Percentiles rank a stretch among this genome's conserved stretches.
These are phyloP conservation scores for Gila robusta DNA, from an alignment of 2,797 vertebrate genomes.

Conservation along the genomic window DNA sequence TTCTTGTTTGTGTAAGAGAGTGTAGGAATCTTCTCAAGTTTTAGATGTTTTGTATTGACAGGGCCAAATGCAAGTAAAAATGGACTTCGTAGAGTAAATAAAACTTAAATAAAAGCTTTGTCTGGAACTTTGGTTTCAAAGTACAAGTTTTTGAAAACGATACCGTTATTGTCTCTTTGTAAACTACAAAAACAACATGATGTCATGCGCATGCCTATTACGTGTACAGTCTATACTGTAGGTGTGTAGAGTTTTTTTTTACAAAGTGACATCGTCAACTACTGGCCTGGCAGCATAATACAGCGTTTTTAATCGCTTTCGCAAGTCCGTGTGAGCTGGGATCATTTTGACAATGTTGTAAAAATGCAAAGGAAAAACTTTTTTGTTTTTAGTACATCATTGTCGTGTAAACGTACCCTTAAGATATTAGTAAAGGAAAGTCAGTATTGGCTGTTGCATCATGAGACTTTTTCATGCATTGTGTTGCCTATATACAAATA, in stretches of 20 bases:
- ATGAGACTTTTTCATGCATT: neutral
- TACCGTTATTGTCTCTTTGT: neutral
- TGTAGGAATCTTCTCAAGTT: neutral
- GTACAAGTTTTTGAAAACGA: neutral
- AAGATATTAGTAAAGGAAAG: neutral
- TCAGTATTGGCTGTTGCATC: neutral
- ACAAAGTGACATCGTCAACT: neutral
- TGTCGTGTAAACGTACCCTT: neutral
- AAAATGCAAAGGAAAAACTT: neutral
- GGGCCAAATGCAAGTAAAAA: neutral
- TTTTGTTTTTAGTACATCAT: neutral
- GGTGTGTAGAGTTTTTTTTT: neutral
- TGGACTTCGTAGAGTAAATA: neutral
- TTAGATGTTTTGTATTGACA: neutral
- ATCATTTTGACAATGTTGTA: neutral
- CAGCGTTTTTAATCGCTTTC: neutral
- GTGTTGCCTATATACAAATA: neutral
- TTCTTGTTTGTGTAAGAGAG: neutral
- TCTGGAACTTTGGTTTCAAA: neutral
- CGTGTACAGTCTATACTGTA: neutral
- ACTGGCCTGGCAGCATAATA: neutral
- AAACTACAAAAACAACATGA: neutral
- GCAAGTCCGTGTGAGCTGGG: neutral
- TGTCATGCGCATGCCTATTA: neutral
- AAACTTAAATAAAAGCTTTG: neutral